Base-by-base conservation (phyloP, 2,888 invertebrate genomes). In the Blera fallax region DNA sequence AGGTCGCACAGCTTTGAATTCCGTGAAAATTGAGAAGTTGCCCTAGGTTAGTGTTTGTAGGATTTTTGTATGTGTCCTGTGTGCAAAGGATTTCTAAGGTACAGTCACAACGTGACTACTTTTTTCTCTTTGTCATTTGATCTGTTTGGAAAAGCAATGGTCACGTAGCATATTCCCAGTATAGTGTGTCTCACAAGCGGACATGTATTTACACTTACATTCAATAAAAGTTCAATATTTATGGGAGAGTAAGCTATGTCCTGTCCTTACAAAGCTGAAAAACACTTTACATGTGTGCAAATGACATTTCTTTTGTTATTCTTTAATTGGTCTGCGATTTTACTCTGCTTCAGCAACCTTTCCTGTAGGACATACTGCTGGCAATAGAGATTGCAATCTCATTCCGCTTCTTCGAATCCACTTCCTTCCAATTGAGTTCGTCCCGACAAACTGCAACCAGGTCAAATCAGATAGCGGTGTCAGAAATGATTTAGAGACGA, bases 401-500 rank as follows among this genome's bases (percentile, higher is more conserved):
- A 37, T 43, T 56, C n/a, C 24, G 7, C 10, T 29, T 16, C 16
- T 67, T 76, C 32, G 40, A 52, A 69, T 77, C 32, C 58, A 52
- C 34, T 70, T 60, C 43, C 3, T 60, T 60, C 18, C 52, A 62
- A 62, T 70, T 62, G 60, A 78, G 27, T 50, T 48, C 65, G 73
- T 73, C 34, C 60, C 45, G 65, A 62, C 52, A 40, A 32, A 27
- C 54, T 67, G 37, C 62, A 84, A 69, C 79, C 74, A 79, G 83
- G 83, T 79, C 83, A 70, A 64, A 69, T 74, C 43, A 60, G 62
- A 83, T 67, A 78, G 58, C 40, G 37, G 24, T 64, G 79, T 73
- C 83, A 67, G 48, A 67, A 73, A 67, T 84, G 83, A 79, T 84
- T 74, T 79, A 73, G 64, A 74, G 56, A 69, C 27, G 69, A 74